Base-by-base conservation (phyloP, 2,113 vertebrate genomes). In the Heteronetta atricapilla region DNA sequence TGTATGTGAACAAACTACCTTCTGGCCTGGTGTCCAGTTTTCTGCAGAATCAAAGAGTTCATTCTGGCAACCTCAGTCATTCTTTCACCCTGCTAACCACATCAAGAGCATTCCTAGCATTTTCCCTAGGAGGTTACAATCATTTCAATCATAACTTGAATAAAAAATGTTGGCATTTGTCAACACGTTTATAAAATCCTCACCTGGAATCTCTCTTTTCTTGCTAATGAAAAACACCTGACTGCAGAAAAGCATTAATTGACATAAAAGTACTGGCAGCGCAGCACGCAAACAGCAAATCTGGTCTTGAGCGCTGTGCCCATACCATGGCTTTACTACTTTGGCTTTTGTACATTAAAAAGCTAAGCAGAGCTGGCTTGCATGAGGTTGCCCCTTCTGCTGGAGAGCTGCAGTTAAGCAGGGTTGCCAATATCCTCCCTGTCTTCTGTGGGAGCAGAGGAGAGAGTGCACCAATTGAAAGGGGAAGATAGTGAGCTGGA, bases 51-150 rank as follows among this genome's bases (percentile, higher is more conserved):
- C 42, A 95, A 96, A 97, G 82, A 70, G 50, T 72, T 95, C 74
- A 15, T 91, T 97, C 85, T 96, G 96, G 95, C 88, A 90, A 70
- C 23, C 50, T 78, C 52, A 82, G 70, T 48, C 83, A 55, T 76
- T 60, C 74, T 68, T 55, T 22, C 46, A n/a, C 36, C 50, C 81
- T 74, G 60, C 75, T 92, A 74, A 93, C 96, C 97, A 97, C 97
- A 97, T 98, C 96, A 98, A 98, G 93, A 77, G 26, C 95, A 98
- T 98, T 98, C 97, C 80, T 94, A 53, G 42, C 75, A 96, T 98
- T 97, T 97, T 97, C 80, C 80, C 50, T 95, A 94, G 74, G 94
- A 98, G 88, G 90, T 95, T 96, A 94, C 95, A 95, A 95, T 96
- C 42, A 89, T 97, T 98, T 97, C 79, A 96, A 89, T 98, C 94